These are phyloP conservation scores for Copidosoma aretas DNA, from an alignment of 2,888 invertebrate genomes.

Conservation along the genomic window DNA sequence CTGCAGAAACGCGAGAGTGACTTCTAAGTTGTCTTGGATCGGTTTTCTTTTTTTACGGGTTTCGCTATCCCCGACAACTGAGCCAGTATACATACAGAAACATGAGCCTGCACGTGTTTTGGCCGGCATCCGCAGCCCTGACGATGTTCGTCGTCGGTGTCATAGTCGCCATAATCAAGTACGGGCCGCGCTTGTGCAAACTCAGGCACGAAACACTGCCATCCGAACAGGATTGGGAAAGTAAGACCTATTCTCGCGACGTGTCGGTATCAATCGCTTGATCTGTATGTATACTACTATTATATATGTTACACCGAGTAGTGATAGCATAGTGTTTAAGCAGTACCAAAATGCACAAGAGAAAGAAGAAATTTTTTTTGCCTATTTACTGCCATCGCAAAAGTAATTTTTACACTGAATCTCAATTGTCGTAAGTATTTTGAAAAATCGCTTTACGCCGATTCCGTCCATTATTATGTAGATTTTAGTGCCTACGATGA, in stretches of 20 bases:
- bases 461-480: conserved; percentile 45
- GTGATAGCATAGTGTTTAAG: not conserved
- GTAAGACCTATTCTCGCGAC: conserved; percentile 66
- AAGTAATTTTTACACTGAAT: not conserved
- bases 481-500: conserved; percentile 18
- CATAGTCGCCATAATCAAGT: conserved; percentile 78
- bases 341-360: conserved; percentile 6
- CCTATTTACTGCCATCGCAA: conserved; percentile 4
- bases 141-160: conserved; percentile 77
- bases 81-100: no score
- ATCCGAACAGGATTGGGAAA: conserved; percentile 73
- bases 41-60: conserved; percentile 18
- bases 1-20: conserved; percentile 82
- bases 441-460: conserved; percentile 29
- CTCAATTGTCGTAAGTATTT: conserved; percentile 18
- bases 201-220: conserved; percentile 73
- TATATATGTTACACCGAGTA: not conserved
- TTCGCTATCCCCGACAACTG: not conserved
- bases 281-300: conserved; percentile 6
- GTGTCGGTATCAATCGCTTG: conserved; percentile 57
- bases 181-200: conserved; percentile 75
- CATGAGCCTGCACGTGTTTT: conserved; percentile 77
- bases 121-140: conserved; percentile 78
- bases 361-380: conserved; percentile 1
- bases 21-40: conserved; percentile 65